A percentile compares a stretch with the other conserved stretches of the same genome.
These are phyloP conservation scores for Leptura quadrifasciata DNA, from an alignment of 2,888 invertebrate species.

Conservation along the genomic window DNA sequence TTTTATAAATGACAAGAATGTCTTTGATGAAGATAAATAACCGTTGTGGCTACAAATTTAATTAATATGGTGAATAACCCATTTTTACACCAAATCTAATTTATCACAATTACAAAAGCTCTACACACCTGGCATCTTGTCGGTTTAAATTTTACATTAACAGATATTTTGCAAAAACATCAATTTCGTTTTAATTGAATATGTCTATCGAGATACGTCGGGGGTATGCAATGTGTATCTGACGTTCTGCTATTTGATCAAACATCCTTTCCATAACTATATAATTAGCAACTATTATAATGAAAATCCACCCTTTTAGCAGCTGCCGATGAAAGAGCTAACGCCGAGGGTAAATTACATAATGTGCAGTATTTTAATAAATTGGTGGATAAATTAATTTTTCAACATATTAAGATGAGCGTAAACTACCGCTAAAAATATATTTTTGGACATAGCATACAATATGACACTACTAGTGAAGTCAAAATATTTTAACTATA, in stretches of 20 bases:
- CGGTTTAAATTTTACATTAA: constrained; percentile 42
- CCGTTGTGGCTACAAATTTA: constrained; percentile 15
- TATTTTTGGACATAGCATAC: too few species aligned
- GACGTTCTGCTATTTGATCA: constrained; percentile 13
- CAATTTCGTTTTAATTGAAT: constrained; percentile 30
- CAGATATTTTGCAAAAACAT: constrained; percentile 40
- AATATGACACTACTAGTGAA: too few species aligned
- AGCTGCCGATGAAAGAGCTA: background rate
- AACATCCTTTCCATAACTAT: constrained; percentile 6
- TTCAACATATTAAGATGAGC: too few species aligned
- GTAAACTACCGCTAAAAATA: too few species aligned
- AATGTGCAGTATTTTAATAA: background rate
- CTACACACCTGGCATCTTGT: constrained; percentile 29
- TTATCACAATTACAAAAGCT: constrained; percentile 28
- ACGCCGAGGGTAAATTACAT: background rate
- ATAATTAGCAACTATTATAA: constrained; percentile 1
- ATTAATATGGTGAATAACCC: constrained; percentile 27
- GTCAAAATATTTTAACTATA: too few species aligned
- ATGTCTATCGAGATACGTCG: background rate
- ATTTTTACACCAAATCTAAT: constrained; percentile 33
- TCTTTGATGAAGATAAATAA: constrained; percentile 32
- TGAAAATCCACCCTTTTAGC: background rate
- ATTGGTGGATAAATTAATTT: too few species aligned
- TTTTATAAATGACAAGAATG: background rate
- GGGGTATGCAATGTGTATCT: constrained; percentile 14